Evolutionary conservation across 2,797 vertebrate genomes (phyloP), one percentile per base, ranked within the genome.

Genomic region (Poecilia wingei): DNA sequence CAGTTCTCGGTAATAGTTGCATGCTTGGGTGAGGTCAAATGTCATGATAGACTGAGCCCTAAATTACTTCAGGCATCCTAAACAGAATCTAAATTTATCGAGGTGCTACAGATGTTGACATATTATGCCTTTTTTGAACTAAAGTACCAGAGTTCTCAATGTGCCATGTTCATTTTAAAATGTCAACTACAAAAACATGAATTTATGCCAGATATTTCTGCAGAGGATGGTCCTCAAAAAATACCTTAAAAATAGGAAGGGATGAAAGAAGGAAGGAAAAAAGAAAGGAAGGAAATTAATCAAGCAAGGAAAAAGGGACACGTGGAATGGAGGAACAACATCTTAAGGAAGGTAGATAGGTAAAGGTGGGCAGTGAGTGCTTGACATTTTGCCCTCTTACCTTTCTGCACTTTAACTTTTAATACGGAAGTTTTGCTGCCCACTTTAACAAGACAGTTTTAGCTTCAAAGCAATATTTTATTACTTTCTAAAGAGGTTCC

Each of bases 1-100:
- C 45, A 77, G 79, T 77, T 45, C 46, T 82, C 74, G 73, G 85
- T 81, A 90, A 92, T 93, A 76, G 45, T 79, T 83, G 77, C 79
- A 80, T 45, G 73, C 81, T 83, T 71, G 53, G 12, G 59, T 68
- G 41, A 82, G 86, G 88, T 92, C 83, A 89, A 47, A 87, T 86
- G 90, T 91, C 79, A 82, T 82, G 83, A 86, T 77, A 88, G 78
- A 79, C 81, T 82, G 41, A 1, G 31, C 71, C 53, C 69, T 76
- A 74, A 75, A 81, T 76, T 55, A 8, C 4, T 39, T 70, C 74
- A 75, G 47, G 64, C 45, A 79, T 25, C 71, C 78, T 79, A 81
- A 61, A 85, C 33, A 33, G 25, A 39, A 43, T 81, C 46, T 78
- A 78, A 55, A 79, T 70, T 46, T 28, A 70, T 4, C 1, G 3